A percentile compares a stretch with the other conserved stretches of the same genome.
These are phyloP conservation scores for Nibea albiflora DNA, from an alignment of 2,113 vertebrate genomes.

Conservation along the genomic window DNA sequence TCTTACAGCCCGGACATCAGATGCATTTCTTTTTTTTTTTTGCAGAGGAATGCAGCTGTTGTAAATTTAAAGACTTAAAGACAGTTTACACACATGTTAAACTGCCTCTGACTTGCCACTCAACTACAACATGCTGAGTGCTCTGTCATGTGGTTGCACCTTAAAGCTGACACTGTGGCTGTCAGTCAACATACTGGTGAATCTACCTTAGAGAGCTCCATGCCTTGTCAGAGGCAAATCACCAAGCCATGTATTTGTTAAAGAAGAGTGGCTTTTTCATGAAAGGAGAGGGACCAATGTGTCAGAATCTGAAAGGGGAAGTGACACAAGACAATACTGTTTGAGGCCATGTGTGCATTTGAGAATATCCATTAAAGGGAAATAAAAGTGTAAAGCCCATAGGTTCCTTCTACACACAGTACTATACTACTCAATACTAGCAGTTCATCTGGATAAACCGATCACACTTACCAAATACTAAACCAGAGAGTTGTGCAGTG, in stretches of 20 bases:
- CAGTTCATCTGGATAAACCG: too few species aligned
- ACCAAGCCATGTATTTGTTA: background rate
- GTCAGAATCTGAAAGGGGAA: background rate
- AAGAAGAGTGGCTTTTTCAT: background rate
- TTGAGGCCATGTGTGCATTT: background rate
- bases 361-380: background rate
- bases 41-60: background rate
- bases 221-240: background rate
- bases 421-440: too few species aligned
- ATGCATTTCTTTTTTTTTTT: background rate
- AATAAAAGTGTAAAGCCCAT: too few species aligned
- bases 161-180: background rate
- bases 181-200: background rate
- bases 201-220: background rate
- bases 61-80: background rate
- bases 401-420: too few species aligned
- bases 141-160: background rate
- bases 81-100: background rate
- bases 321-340: background rate
- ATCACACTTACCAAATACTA: too few species aligned
- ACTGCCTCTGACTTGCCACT: background rate
- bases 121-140: background rate
- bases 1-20: conserved; percentile 21
- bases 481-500: too few species aligned
- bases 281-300: background rate